Base-by-base conservation (phyloP, 2,888 invertebrate species). In the Boloria selene region DNA sequence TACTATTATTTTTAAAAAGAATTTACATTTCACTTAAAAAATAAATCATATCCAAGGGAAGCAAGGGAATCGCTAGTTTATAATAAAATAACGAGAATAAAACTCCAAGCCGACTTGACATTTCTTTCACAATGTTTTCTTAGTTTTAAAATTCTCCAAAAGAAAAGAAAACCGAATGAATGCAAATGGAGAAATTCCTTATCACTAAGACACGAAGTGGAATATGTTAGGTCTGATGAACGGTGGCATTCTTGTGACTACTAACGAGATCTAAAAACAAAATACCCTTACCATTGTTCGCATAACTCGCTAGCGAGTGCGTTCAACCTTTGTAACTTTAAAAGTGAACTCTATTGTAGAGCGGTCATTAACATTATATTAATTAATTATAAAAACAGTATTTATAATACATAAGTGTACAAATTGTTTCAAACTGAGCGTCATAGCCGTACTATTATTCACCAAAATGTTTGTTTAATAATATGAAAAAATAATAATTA, bases 211-310 rank as follows among this genome's bases (percentile, higher is more conserved):
- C 76, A 79, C 73, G 78, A 81, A 75, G 81, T 85, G 82, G 86
- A 83, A 85, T 85, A 86, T 88, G 86, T 79, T 76, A 74, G 71
- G 72, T 68, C 77, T 87, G 88, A 90, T 82, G 85, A 84, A 89
- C 86, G 88, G 78, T 82, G 77, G 73, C 73, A 85, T 86, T 87
- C 86, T 77, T 77, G 72, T 71, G 77, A 74, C 80, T 80, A 79
- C 82, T 85, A 83, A 85, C 81, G 81, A 84, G 83, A 83, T 86
- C 87, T 87, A 87, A 86, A 88, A 88, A 85, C 83, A 83, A 85
- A 86, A 84, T 58, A 31, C 16, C 31, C 45, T 13, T 31, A 49
- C 4, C 16, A 13, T 14, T 26, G 31, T 53, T 47, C n/a, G 16
- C n/a, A 16, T n/a, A 2, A 47, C n/a, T 47, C 47, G 47, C 47